Base-by-base conservation (phyloP, 2,888 invertebrate genomes). In the Melolontha melolontha region DNA sequence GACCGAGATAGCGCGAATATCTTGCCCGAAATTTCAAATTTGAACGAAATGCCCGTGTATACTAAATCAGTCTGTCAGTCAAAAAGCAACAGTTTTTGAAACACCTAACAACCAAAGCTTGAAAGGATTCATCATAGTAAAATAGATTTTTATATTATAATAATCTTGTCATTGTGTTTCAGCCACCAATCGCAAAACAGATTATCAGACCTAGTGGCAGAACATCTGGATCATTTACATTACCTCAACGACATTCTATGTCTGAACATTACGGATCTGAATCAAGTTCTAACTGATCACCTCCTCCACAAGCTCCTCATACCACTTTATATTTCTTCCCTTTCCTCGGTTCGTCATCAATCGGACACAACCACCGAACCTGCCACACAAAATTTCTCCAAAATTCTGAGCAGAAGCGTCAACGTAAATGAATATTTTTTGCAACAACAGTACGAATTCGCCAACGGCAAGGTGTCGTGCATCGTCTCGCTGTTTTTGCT, bases 221-320 rank as follows among this genome's bases (percentile, higher is more conserved):
- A 98, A 84, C 98, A 98, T 83, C 85, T 98, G 73, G 98, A 99
- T 84, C 97, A 98, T 82, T 87, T 98, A 11, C 98, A 98, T 84
- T 98, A 98, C 82, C 87, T 98, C 66, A 98, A 98, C 80, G 98
- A 98, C 80, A 98, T 98, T 76, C 87, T 99, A 16, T 91, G 94
- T 78, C 87, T 98, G 67, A 92, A 95, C 81, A 97, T 98, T 75
- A 91, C 93, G 62, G 94, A 95, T 79, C 86, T 98, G 64, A 98
- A 98, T 83, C 93, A 95, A 77, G 96, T 98, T 52, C 85, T 98
- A 65, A 94, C 96, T 0, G 96, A 97, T 81, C 97, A 98, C 84
- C 86, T 98, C 69, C 86, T 98, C 72, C 94, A 97, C 83, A 93
- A 96, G 82, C 87, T 98, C 1, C 87, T 98, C 67, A 92, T 98